phyloP scores from a whole-genome alignment of 2,888 invertebrate genomes.

The Cancer borealis region DNA sequence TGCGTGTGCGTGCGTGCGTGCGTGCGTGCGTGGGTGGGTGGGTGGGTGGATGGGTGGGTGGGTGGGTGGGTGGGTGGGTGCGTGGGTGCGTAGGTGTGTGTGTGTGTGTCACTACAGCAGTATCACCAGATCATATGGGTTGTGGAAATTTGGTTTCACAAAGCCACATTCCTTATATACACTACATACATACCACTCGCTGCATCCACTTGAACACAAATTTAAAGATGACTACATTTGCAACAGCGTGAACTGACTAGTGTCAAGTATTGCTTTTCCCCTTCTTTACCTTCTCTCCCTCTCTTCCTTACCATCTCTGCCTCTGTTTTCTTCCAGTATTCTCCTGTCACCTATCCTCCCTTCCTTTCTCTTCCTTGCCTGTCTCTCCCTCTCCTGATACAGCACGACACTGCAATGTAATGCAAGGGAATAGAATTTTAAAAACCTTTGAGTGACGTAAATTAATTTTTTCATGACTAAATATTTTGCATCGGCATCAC shows the following conservation, averaged over 20 bases:
- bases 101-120: no score
- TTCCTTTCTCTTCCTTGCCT: not conserved
- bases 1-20: no score
- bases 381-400: not conserved
- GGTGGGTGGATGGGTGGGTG: no score
- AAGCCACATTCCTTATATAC: no score
- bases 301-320: not conserved
- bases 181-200: not conserved
- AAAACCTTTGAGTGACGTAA: not conserved
- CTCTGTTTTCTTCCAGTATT: not conserved
- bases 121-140: no score
- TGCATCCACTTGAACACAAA: not conserved
- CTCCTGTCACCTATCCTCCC: not conserved
- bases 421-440: not conserved
- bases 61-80: no score
- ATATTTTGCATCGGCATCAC: not conserved
- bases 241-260: not conserved
- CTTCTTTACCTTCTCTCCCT: not conserved
- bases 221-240: not conserved
- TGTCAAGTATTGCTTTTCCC: not conserved
- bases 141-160: no score
- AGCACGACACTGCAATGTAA: not conserved
- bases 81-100: no score
- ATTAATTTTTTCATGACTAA: not conserved
- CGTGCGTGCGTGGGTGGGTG: no score